These are phyloP conservation scores for Brachionus sp. DNA, from an alignment of 1,140 invertebrate genomes.

Conservation along the genomic window DNA sequence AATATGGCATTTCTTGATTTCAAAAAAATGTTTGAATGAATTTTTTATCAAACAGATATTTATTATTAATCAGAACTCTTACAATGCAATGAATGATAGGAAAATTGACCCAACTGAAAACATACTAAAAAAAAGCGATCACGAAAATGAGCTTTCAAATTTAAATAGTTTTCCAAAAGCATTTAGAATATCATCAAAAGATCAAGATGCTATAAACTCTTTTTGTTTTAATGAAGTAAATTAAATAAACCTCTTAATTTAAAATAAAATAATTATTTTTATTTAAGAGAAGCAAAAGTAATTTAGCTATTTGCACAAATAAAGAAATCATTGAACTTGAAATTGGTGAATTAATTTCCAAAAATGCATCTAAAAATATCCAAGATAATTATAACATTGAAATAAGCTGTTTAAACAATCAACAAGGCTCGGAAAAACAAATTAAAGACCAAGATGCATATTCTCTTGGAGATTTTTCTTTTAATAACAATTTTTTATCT, in stretches of 20 bases:
- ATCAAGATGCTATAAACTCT: conserved; percentile 93
- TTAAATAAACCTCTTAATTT: no score
- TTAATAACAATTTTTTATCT: conserved; percentile 48
- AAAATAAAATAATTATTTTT: conserved; percentile 41
- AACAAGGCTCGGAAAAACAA: not conserved
- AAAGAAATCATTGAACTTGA: conserved; percentile 96
- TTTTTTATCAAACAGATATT: conserved; percentile 93
- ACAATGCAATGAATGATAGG: conserved; percentile 47
- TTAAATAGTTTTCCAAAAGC: conserved; percentile 55
- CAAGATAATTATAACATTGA: conserved; percentile 95
- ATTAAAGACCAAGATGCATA: conserved; percentile 38
- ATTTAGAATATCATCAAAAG: conserved; percentile 94
- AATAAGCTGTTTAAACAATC: not conserved
- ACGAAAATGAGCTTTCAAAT: not conserved
- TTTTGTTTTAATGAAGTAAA: conserved; percentile 88
- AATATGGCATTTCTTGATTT: conserved; percentile 87
- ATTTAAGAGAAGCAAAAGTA: conserved; percentile 67
- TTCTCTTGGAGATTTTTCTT: not conserved
- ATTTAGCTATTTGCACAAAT: conserved; percentile 85
- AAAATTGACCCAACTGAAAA: not conserved
- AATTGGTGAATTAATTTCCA: conserved; percentile 72
- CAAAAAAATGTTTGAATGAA: conserved; percentile 86
- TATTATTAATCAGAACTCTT: conserved; percentile 64
- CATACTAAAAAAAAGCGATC: not conserved
- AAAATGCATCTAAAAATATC: conserved; percentile 72